A percentile compares a stretch with the other conserved stretches of the same genome.
These are phyloP conservation scores for Drosophila paranaensis DNA, from an alignment of 2,888 invertebrate genomes.

Conservation along the genomic window DNA sequence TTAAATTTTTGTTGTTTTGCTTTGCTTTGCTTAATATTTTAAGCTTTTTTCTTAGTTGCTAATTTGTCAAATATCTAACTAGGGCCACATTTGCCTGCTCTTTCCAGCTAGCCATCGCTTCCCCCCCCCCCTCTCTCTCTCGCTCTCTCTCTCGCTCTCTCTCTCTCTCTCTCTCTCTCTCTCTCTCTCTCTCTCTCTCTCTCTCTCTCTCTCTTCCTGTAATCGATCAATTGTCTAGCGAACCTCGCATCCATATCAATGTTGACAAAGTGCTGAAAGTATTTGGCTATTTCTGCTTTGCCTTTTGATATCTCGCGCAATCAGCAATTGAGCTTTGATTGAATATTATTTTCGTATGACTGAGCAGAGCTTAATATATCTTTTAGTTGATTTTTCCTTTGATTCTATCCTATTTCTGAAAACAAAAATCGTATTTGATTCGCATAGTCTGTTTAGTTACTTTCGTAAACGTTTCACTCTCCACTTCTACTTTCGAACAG, in stretches of 20 bases:
- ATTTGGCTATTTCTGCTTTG: conserved; percentile 2
- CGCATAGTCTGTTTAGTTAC: no score
- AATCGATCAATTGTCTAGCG: conserved; percentile 4
- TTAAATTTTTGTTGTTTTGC: conserved; percentile 42
- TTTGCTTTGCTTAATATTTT: conserved; percentile 38
- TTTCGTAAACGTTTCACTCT: neutral
- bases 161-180: neutral
- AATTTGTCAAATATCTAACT: conserved; percentile 66
- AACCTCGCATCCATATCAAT: conserved; percentile 23
- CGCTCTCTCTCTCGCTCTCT: neutral
- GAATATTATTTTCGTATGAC: neutral
- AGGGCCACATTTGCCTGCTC: conserved; percentile 7
- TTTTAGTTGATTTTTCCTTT: neutral
- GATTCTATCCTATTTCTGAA: neutral
- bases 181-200: neutral
- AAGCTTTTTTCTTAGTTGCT: conserved; percentile 56
- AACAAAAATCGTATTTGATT: no score
- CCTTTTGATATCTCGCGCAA: neutral
- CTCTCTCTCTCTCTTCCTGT: neutral
- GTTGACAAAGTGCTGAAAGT: neutral
- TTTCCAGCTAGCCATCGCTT: neutral
- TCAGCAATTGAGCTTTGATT: neutral
- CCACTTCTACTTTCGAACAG: neutral
- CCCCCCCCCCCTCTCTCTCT: neutral
- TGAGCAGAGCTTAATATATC: neutral